Evolutionary conservation across 2,888 invertebrate species (phyloP), one percentile per base, ranked within the genome.

Genomic region (Ichneumon xanthorius): DNA sequence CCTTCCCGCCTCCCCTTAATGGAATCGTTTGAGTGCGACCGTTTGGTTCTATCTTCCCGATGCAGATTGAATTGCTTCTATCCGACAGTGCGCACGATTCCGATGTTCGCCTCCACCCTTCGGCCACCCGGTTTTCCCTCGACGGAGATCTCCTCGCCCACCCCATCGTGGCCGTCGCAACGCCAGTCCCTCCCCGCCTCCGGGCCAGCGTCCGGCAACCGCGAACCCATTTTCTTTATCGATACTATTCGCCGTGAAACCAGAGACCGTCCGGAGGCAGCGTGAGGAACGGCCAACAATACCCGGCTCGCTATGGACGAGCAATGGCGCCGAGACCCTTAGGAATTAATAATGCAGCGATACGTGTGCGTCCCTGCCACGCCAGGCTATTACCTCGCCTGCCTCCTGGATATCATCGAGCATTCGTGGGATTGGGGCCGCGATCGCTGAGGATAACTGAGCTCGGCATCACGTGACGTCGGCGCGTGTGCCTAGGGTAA

Each of bases 11-110:
- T 78, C 85, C 86, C 87, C 85, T 89, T 90, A 91, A 91, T 91
- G 87, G 89, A 91, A 90, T 89, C 89, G 89, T 88, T 90, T 89
- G 87, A 88, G 82, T 79, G 87, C 87, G 88, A 89, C 88, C 86
- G 86, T 88, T 87, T 87, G 86, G 85, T 87, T 85, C 88, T 88
- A 89, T 88, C 89, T 88, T 75, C 85, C 89, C 89, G 89, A 90
- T 91, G 87, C 90, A 88, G 90, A 91, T 91, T 90, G 89, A 90
- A 91, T 91, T 89, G 90, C 88, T 87, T 89, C 87, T 87, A 89
- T 87, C 40, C 79, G 79, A 85, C 75, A 58, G 63, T 58, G 75
- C 82, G 48, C 80, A 82, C 82, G 82, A 79, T 78, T 87, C 73
- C 83, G 79, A 86, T 86, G 85, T 85, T 75, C 78, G 80, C 78